Percentiles rank a stretch among this genome's conserved stretches.
phyloP scores from a whole-genome alignment of 2,113 vertebrate genomes.

The Merops nubicus region DNA sequence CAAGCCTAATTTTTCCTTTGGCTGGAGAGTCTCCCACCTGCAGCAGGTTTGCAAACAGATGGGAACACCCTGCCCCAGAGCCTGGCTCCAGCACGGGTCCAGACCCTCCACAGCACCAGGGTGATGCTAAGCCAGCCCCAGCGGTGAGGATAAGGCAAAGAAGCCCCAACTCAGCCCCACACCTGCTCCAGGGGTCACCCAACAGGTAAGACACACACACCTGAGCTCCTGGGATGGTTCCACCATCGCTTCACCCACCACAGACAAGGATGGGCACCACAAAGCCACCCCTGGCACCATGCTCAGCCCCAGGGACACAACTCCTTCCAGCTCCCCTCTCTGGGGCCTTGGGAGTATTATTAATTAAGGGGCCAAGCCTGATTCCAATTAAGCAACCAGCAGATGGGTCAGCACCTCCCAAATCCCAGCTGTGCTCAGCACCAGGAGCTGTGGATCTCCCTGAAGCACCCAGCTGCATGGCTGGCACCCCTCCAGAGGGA shows the following conservation, averaged over 20 bases:
- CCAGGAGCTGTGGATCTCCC: not conserved
- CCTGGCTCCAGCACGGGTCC: not conserved
- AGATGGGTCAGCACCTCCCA: not conserved
- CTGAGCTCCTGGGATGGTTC: not conserved
- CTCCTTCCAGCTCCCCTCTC: not conserved
- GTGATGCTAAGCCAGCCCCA: not conserved
- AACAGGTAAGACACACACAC: not conserved
- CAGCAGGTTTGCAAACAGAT: not conserved
- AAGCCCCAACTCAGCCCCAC: not conserved
- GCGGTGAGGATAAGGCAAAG: fast-evolving
- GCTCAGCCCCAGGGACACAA: not conserved
- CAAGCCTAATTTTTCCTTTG: fast-evolving
- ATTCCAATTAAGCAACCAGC: not conserved
- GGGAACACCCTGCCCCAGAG: not conserved
- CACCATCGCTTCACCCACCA: not conserved
- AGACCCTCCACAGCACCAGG: not conserved
- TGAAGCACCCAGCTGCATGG: fast-evolving
- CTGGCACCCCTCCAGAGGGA: not conserved
- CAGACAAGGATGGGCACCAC: fast-evolving
- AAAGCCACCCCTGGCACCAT: not conserved
- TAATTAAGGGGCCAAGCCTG: not conserved
- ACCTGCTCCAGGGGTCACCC: not conserved
- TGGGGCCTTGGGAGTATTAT: not conserved
- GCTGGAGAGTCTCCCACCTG: too few species aligned
- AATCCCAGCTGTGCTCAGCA: not conserved